Percentiles rank a stretch among this genome's conserved stretches.
Evolutionary conservation across 2,888 invertebrate genomes (phyloP).

Genomic region (Abscondita cerata): DNA sequence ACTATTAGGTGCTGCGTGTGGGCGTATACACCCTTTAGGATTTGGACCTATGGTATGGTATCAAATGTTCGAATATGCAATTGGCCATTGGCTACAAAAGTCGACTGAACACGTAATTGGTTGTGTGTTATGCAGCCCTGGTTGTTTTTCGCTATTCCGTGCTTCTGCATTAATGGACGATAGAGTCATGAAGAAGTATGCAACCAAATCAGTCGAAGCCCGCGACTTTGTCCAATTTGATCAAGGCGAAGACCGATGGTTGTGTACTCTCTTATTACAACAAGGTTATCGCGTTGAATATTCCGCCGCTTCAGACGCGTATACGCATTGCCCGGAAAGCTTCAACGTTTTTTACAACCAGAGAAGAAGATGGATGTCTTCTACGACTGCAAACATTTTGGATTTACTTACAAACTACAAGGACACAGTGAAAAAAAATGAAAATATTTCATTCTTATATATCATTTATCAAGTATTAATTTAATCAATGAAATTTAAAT

Average conservation of each 20-base stretch:
- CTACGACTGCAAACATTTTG: conserved; percentile 93
- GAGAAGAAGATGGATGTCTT: conserved; percentile 94
- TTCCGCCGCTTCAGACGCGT: conserved; percentile 93
- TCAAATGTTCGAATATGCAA: conserved; percentile 85
- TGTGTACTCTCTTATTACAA: conserved; percentile 90
- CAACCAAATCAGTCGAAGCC: conserved; percentile 78
- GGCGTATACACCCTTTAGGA: conserved; percentile 88
- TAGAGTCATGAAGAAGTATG: conserved; percentile 89
- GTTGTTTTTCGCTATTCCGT: conserved; percentile 90
- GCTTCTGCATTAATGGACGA: conserved; percentile 90
- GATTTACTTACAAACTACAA: conserved; percentile 83
- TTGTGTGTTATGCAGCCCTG: conserved; percentile 90
- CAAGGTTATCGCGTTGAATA: conserved; percentile 93
- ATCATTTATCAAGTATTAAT: conserved; percentile 70
- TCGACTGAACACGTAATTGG: conserved; percentile 90
- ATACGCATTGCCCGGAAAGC: conserved; percentile 91
- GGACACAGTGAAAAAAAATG: conserved; percentile 81
- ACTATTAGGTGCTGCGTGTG: conserved; percentile 84
- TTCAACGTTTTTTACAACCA: conserved; percentile 96
- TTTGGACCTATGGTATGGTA: conserved; percentile 61
- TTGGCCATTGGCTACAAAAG: conserved; percentile 93
- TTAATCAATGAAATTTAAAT: background rate
- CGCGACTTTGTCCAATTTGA: conserved; percentile 90
- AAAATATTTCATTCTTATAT: conserved; percentile 85
- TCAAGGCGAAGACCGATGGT: conserved; percentile 96